Percentiles rank a stretch among this genome's conserved stretches.
Conservation (phyloP, 2,797 vertebrate genomes). For the Leptatherina wallacei region DNA sequence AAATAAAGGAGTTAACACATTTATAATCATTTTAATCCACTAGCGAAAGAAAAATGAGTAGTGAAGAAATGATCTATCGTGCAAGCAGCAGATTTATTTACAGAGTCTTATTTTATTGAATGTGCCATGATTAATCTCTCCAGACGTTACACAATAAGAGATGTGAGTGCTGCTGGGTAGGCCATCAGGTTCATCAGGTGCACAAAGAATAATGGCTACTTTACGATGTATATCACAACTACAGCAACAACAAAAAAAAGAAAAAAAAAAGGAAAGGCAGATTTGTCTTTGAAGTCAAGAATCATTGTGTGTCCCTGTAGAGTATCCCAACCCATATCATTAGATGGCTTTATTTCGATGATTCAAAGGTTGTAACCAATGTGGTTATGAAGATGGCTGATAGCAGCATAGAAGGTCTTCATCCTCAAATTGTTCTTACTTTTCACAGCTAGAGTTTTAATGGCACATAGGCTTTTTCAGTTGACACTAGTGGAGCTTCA, state of each 20-base stretch:
- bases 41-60: slow-evolving; percentile 15
- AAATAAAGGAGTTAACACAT: slow-evolving; percentile 15
- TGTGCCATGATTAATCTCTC: slow-evolving; percentile 52
- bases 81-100: slow-evolving; percentile 43
- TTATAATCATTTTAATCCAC: slow-evolving; percentile 30
- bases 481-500: slow-evolving; percentile 39
- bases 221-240: slow-evolving; percentile 48
- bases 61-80: slow-evolving; percentile 37
- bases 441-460: slow-evolving; percentile 40
- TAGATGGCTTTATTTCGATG: slow-evolving; percentile 43
- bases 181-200: slow-evolving; percentile 69
- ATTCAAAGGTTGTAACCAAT: slow-evolving; percentile 50
- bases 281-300: slow-evolving; percentile 60
- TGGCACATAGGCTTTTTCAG: slow-evolving; percentile 45
- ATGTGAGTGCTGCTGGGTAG: slow-evolving; percentile 44
- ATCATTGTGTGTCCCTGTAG: slow-evolving; percentile 33
- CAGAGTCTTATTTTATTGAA: slow-evolving; percentile 44
- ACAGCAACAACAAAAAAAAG: slow-evolving; percentile 36
- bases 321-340: slow-evolving; percentile 49
- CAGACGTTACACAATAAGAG: slow-evolving; percentile 52
- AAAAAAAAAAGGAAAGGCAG: slow-evolving; percentile 40
- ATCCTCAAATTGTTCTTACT: slow-evolving; percentile 36
- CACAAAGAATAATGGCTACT: slow-evolving; percentile 59
- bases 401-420: slow-evolving; percentile 36
- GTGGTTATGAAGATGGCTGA: slow-evolving; percentile 45